Base-by-base conservation (phyloP, 1,140 invertebrate genomes). In the Chrysomallon squamiferum region DNA sequence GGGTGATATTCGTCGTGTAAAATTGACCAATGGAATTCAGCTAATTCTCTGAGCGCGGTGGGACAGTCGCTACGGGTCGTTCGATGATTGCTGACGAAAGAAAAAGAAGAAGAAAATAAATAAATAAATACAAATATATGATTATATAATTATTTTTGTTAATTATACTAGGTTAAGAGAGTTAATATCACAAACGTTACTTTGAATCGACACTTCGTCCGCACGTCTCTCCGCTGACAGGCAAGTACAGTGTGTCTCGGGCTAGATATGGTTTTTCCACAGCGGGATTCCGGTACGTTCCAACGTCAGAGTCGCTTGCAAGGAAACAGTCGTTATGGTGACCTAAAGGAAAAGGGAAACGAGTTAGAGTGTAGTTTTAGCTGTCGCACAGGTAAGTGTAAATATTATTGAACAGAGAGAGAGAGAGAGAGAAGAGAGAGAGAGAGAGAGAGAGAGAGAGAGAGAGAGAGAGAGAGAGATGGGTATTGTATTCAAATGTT, bases 301-400 rank as follows among this genome's bases (percentile, higher is more conserved):
- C 69, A 50, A 59, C 49, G 38, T 71, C 69, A 67, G 20, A n/a
- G 35, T 25, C 32, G 29, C 52, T 59, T 3, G 65, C 54, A 38
- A 71, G 49, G 38, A 71, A 71, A 57, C 69, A 71, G 41, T 71
- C 69, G 47, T 71, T 71, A 22, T 71, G 69, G 49, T 71, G 69
- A 32, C 69, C 69, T 67, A 25, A 22, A 64, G 13, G 20, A 38
- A n/a, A n/a, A n/a, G n/a, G n/a, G n/a, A n/a, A n/a, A n/a, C n/a
- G n/a, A n/a, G n/a, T n/a, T n/a, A n/a, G n/a, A n/a, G n/a, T n/a
- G n/a, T n/a, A n/a, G n/a, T n/a, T n/a, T n/a, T n/a, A n/a, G n/a
- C n/a, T n/a, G n/a, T n/a, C n/a, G n/a, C n/a, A n/a, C n/a, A n/a
- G n/a, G n/a, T n/a, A n/a, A n/a, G n/a, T n/a, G n/a, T n/a, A n/a